Evolutionary conservation across 2,888 invertebrate genomes (phyloP).

Genomic region (Gandaritis pyraliata): DNA sequence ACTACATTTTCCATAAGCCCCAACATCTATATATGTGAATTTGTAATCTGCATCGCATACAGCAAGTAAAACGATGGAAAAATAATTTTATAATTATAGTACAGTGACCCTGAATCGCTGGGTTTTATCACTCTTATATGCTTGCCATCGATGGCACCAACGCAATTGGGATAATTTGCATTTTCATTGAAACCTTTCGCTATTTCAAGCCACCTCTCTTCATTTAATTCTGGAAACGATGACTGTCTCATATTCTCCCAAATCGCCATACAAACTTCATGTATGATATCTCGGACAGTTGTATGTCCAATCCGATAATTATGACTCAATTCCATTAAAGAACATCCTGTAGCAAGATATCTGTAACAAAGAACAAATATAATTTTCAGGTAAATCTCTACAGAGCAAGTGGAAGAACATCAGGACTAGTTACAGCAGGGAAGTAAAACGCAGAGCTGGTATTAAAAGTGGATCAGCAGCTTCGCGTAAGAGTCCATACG

Average conservation of each 20-base stretch:
- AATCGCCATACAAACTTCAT: slow-evolving; percentile 46
- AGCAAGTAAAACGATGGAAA: slow-evolving; percentile 46
- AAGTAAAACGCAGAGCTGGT: slow-evolving; percentile 45
- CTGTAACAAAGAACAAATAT: slow-evolving; percentile 44
- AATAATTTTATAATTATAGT: slow-evolving; percentile 45
- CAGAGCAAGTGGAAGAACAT: slow-evolving; percentile 51
- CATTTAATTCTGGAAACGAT: slow-evolving; percentile 43
- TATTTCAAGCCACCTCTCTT: slow-evolving; percentile 46
- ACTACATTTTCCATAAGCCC: slow-evolving; percentile 36
- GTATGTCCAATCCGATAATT: slow-evolving; percentile 44
- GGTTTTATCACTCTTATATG: slow-evolving; percentile 42
- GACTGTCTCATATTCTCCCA: slow-evolving; percentile 36
- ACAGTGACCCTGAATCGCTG: slow-evolving; percentile 39
- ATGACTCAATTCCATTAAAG: slow-evolving; percentile 43
- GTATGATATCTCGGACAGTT: slow-evolving; percentile 46
- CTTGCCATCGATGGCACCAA: slow-evolving; percentile 27
- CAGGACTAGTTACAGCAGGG: slow-evolving; percentile 34
- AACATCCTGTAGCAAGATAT: slow-evolving; percentile 49
- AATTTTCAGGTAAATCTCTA: slow-evolving; percentile 49
- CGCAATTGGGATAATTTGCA: slow-evolving; percentile 26
- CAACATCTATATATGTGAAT: slow-evolving; percentile 1
- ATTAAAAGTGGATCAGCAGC: slow-evolving; percentile 48
- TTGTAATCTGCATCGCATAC: slow-evolving; percentile 34
- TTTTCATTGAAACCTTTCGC: slow-evolving; percentile 40
- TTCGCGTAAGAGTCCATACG: slow-evolving; percentile 34